Evolutionary conservation across 2,888 invertebrate species (phyloP).

Genomic region (Phaedon cochleariae): DNA sequence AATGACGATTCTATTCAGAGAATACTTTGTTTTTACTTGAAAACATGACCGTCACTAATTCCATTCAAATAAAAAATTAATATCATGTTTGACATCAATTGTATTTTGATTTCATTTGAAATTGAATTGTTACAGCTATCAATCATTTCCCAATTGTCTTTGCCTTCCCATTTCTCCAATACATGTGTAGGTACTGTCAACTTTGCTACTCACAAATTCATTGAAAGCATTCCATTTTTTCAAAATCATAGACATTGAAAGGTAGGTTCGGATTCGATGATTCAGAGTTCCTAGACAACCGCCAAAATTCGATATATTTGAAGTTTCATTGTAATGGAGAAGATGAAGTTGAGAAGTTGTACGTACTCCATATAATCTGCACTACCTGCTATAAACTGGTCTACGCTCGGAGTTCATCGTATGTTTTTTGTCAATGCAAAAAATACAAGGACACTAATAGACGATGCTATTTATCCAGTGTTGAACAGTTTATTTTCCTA

Average conservation of each 20-base stretch:
- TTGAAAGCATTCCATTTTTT: not conserved
- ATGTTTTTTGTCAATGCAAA: no score
- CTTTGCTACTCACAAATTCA: not conserved
- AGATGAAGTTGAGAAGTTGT: not conserved
- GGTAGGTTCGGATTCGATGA: not conserved
- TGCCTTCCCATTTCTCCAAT: not conserved
- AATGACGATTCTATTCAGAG: no score
- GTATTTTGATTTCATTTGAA: no score
- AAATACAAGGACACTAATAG: no score
- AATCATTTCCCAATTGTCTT: no score
- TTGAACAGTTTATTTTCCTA: not conserved
- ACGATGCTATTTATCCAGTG: not conserved
- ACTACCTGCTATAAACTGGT: not conserved
- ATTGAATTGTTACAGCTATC: no score
- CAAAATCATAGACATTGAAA: not conserved
- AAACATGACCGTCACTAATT: no score
- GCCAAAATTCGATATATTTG: not conserved
- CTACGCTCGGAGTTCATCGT: no score
- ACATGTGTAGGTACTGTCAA: not conserved
- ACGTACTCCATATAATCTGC: not conserved
- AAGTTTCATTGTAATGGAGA: not conserved
- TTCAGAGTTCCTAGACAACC: not conserved
- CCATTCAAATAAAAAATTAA: no score
- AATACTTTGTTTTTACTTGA: no score
- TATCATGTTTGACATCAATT: no score